Conservation (phyloP, 2,113 vertebrate species). For the Clarias magur region DNA sequence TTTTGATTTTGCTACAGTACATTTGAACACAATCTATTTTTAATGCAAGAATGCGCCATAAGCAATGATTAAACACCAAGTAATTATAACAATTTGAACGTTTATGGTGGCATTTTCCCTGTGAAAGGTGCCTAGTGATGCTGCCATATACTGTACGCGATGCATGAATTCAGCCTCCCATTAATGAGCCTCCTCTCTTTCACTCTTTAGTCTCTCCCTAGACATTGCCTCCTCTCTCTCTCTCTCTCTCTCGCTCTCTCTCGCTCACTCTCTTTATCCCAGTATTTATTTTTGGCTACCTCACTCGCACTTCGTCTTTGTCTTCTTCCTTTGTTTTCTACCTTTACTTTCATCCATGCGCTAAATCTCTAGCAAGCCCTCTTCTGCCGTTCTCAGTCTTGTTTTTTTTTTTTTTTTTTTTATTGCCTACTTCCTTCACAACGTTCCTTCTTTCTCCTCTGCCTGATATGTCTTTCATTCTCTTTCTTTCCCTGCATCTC, state of each 20-base stretch:
- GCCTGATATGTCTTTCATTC: background rate
- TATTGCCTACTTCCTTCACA: background rate
- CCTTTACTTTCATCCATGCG: conserved; percentile 3
- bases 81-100: background rate
- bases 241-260: background rate
- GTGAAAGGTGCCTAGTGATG: background rate
- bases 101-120: background rate
- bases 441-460: background rate
- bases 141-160: conserved; percentile 63
- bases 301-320: conserved; percentile 27
- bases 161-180: conserved; percentile 69
- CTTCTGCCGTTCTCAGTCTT: background rate
- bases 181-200: conserved; percentile 67
- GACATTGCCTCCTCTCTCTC: background rate
- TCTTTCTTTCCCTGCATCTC: background rate
- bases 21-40: background rate
- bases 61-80: background rate
- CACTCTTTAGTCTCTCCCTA: conserved; percentile 42
- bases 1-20: background rate
- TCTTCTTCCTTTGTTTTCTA: background rate
- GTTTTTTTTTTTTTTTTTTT: too few relatives aligned
- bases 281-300: conserved; percentile 20
- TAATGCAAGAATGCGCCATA: background rate
- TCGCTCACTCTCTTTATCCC: conserved; percentile 14
- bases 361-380: background rate